phyloP scores from a whole-genome alignment of 2,113 vertebrate genomes.

The Hydropotes inermis region DNA sequence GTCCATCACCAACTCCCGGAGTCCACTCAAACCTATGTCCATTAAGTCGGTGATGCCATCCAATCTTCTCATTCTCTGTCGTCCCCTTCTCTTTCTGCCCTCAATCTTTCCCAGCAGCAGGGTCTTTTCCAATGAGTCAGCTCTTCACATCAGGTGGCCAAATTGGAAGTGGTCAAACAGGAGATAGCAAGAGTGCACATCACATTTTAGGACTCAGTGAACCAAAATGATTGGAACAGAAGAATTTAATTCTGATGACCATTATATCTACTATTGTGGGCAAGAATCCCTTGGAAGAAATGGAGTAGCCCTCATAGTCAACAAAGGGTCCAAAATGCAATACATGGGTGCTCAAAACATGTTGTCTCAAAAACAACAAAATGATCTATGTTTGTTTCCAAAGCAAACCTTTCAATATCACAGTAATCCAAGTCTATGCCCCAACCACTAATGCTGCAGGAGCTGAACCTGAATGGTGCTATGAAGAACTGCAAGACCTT shows the following conservation, averaged over 20 bases:
- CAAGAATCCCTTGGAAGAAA: not conserved
- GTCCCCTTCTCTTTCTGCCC: too few species aligned
- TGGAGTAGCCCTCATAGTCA: not conserved
- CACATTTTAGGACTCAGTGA: not conserved
- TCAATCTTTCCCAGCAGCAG: too few species aligned
- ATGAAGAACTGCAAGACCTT: not conserved
- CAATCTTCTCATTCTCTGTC: too few species aligned
- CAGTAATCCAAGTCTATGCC: not conserved
- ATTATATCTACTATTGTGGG: not conserved
- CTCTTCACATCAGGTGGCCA: too few species aligned
- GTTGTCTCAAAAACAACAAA: not conserved
- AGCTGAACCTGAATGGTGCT: not conserved
- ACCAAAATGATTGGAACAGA: not conserved
- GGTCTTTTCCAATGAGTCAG: too few species aligned
- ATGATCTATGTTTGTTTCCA: not conserved
- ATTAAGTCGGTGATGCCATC: too few species aligned
- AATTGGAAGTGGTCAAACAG: not conserved
- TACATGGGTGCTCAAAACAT: not conserved
- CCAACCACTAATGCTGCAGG: not conserved
- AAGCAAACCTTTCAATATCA: not conserved
- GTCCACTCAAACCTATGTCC: too few species aligned
- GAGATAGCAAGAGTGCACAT: not conserved
- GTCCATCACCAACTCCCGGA: too few species aligned
- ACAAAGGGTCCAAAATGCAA: not conserved
- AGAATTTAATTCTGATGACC: not conserved